Conservation (phyloP, 2,113 vertebrate species). For the Platichthys stellatus region DNA sequence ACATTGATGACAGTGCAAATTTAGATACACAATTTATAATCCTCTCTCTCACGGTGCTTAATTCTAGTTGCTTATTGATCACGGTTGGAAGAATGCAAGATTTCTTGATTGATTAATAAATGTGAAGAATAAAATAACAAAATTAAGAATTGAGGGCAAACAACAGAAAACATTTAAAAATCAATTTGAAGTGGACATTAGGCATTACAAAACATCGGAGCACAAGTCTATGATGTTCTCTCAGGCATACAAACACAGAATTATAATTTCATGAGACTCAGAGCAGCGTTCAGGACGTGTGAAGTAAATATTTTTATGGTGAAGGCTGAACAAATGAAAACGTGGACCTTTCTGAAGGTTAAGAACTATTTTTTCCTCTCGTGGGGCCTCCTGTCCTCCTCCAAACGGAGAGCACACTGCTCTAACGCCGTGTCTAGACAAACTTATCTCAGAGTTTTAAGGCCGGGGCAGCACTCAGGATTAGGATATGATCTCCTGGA, state of each 20-base stretch:
- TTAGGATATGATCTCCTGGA: constrained; percentile 70
- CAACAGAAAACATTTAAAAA: neutral
- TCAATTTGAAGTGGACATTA: too few species aligned
- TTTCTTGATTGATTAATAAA: too few species aligned
- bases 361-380: neutral
- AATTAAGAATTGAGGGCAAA: neutral
- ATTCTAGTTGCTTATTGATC: neutral
- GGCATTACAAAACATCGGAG: too few species aligned
- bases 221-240: too few species aligned
- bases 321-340: neutral
- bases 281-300: neutral
- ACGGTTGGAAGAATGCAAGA: too few species aligned
- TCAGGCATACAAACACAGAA: too few species aligned
- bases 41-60: neutral
- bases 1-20: constrained; percentile 52
- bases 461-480: constrained; percentile 51
- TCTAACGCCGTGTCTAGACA: constrained; percentile 72
- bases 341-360: constrained; percentile 8
- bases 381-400: constrained; percentile 16
- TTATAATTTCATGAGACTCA: neutral
- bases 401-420: constrained; percentile 30
- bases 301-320: neutral
- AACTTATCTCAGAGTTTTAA: constrained; percentile 71
- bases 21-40: constrained; percentile 17
- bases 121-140: neutral